Conservation (phyloP, 2,797 vertebrate genomes). For the Limnodromus scolopaceus region DNA sequence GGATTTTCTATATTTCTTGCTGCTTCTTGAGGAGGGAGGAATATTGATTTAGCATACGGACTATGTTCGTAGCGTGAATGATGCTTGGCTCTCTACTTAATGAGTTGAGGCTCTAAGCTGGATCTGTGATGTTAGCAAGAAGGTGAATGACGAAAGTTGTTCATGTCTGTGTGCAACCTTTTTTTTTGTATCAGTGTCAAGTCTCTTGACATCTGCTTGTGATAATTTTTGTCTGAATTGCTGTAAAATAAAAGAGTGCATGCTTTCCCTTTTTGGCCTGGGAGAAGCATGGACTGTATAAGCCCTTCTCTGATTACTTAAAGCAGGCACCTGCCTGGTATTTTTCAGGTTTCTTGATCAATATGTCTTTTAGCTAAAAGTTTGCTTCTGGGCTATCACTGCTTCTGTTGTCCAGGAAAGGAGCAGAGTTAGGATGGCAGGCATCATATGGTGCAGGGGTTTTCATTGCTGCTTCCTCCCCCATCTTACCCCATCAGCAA, state of each 20-base stretch:
- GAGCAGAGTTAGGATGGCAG: not conserved
- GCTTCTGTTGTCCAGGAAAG: not conserved
- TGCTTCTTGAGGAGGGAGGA: not conserved
- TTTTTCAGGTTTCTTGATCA: not conserved
- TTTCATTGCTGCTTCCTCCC: not conserved
- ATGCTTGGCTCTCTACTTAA: not conserved
- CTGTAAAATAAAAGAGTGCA: not conserved
- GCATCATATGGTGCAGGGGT: not conserved
- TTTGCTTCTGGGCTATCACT: fast-evolving
- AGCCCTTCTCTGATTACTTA: not conserved
- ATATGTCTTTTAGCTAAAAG: not conserved
- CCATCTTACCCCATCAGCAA: not conserved
- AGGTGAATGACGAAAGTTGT: not conserved
- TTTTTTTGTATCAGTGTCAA: not conserved
- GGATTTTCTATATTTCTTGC: not conserved
- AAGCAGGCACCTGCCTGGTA: not conserved
- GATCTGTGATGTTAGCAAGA: not conserved
- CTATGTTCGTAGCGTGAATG: not conserved
- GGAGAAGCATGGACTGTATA: not conserved
- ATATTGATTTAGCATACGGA: not conserved
- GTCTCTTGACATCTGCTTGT: not conserved
- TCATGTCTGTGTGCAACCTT: not conserved
- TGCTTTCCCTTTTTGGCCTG: not conserved
- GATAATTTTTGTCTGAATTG: not conserved
- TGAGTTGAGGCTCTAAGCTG: not conserved